Conservation (phyloP, 2,888 invertebrate species). For the Tyria jacobaeae region DNA sequence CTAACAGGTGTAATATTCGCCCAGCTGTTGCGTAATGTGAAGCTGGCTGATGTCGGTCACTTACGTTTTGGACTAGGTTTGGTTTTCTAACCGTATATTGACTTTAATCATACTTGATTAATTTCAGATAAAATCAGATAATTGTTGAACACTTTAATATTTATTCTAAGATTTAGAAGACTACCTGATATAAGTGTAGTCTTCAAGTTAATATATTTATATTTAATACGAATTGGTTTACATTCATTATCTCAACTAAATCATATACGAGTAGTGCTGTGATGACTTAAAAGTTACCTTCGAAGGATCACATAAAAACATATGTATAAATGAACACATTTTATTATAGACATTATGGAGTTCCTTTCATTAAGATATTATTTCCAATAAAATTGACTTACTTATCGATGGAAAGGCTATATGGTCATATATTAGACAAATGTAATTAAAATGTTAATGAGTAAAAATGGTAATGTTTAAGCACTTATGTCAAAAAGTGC, state of each 20-base stretch:
- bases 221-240: too few species aligned
- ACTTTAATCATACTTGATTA: not conserved
- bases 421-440: too few species aligned
- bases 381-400: too few species aligned
- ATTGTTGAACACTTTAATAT: not conserved
- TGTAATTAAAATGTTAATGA: not conserved
- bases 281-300: not conserved
- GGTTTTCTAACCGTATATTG: not conserved
- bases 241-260: not conserved
- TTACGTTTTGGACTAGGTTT: not conserved
- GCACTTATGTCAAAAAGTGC: conserved; percentile 2
- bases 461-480: not conserved
- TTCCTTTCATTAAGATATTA: not conserved
- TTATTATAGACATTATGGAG: too few species aligned
- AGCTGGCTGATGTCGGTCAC: conserved; percentile 10
- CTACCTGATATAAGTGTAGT: not conserved
- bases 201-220: not conserved
- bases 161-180: not conserved
- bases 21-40: conserved; percentile 38
- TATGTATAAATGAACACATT: too few species aligned
- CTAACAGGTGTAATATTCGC: conserved; percentile 62
- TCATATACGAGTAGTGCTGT: not conserved
- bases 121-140: not conserved
- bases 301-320: too few species aligned
- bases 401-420: too few species aligned